Base-by-base conservation (phyloP, 2,113 vertebrate species). In the Talpa occidentalis region DNA sequence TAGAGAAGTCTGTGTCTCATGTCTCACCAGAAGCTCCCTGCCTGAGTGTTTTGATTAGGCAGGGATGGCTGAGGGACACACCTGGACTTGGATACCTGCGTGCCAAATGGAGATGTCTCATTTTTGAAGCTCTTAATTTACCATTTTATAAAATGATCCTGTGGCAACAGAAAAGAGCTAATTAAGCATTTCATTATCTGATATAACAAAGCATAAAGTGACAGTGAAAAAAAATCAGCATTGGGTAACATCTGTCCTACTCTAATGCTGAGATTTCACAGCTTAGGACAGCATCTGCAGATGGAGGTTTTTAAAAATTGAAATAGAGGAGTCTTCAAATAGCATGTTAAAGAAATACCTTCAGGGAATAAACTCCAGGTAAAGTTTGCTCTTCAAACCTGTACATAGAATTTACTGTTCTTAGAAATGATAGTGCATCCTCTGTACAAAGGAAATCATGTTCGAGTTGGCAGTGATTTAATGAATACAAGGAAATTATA, bases 341-440 rank as follows among this genome's bases (percentile, higher is more conserved):
- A 97, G 86, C 79, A 80, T 76, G 95, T 95, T 87, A 93, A 95
- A 95, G 91, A 97, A 97, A 97, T 97, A 97, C 67, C 93, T 97
- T 96, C 94, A 97, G 97, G 97, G 98, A 98, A 98, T 97, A 97
- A 98, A 97, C 96, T 97, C 83, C 74, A 94, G 62, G 91, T 79
- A 80, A 95, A 89, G 82, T 96, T 97, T 97, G 92, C 62, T 96
- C 93, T 97, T 97, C 91, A 97, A 96, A 97, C 96, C 74, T 95
- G 84, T 90, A 90, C 84, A 96, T 84, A 95, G 96, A 93, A 95
- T 97, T 91, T 96, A 76, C 91, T 83, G 91, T 77, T 96, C 94
- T 88, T 95, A 88, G 91, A 97, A 97, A 96, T 90, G 86, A 90
- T 78, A 96, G 87, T 73, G n/a, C 24, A 82, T 90, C 91, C 93